phyloP scores from a whole-genome alignment of 2,113 vertebrate species.

The Poicephalus gulielmi region DNA sequence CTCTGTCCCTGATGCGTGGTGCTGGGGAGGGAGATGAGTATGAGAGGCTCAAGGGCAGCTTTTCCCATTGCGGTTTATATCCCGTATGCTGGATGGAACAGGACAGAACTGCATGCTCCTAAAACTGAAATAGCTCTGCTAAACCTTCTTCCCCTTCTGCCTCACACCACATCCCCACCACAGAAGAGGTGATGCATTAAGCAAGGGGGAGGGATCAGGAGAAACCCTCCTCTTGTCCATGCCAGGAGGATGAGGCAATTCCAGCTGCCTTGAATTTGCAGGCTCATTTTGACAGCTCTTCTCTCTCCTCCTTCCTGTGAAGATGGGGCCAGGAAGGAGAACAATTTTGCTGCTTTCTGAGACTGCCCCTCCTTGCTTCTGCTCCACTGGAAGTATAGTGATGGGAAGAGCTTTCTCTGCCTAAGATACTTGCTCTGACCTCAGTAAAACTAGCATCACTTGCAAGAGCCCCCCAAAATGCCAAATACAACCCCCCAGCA shows the following conservation, averaged over 20 bases:
- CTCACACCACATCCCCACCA: conserved; percentile 56
- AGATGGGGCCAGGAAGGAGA: neutral
- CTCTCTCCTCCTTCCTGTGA: neutral
- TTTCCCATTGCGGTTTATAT: conserved; percentile 21
- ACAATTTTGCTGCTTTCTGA: neutral
- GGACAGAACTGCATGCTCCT: neutral
- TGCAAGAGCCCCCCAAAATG: neutral
- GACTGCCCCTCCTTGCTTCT: neutral
- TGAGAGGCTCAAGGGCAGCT: neutral
- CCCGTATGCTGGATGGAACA: neutral
- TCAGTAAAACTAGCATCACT: neutral
- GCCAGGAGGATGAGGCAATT: conserved; percentile 47
- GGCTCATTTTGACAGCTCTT: conserved; percentile 5
- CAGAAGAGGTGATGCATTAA: conserved; percentile 58
- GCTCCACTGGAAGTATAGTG: neutral
- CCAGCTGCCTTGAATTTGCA: conserved; percentile 53
- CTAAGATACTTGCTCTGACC: neutral
- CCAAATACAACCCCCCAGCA: neutral
- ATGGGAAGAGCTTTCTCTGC: neutral
- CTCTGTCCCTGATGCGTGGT: neutral
- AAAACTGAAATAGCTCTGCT: conserved; percentile 49
- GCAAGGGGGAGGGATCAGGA: conserved; percentile 2
- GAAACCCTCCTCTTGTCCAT: neutral
- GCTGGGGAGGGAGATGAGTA: neutral
- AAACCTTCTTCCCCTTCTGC: conserved; percentile 38